Conservation (phyloP, 2,888 invertebrate genomes). For the Agrotis puta region DNA sequence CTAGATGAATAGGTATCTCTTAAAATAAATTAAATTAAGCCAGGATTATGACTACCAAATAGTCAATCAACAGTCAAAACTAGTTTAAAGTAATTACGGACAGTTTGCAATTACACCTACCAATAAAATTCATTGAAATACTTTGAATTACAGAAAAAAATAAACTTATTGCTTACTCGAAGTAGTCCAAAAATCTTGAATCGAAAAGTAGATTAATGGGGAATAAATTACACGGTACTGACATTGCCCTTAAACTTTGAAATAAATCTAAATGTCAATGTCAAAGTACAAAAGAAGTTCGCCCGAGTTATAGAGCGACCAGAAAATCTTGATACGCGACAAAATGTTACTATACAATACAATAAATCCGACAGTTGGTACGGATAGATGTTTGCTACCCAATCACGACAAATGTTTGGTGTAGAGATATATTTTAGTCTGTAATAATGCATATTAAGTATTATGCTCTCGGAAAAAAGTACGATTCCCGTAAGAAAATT, state of each 20-base stretch:
- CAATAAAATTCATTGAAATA: slow-evolving; percentile 1
- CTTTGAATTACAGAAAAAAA: slow-evolving; percentile 12
- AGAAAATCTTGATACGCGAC: slow-evolving; percentile 1
- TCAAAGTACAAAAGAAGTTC: slow-evolving; percentile 38
- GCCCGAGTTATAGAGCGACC: slow-evolving; percentile 21
- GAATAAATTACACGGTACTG: slow-evolving; percentile 55
- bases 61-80: neutral
- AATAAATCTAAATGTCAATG: slow-evolving; percentile 60
- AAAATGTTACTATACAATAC: too few species aligned
- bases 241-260: slow-evolving; percentile 61
- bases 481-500: too few species aligned
- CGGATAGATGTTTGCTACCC: too few species aligned
- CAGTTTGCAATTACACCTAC: neutral
- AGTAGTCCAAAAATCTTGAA: slow-evolving; percentile 30
- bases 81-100: neutral
- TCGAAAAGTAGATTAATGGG: slow-evolving; percentile 57
- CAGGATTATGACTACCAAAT: neutral
- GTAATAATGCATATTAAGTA: too few species aligned
- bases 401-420: too few species aligned
- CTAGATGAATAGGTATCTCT: too few species aligned
- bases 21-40: neutral
- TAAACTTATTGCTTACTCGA: slow-evolving; percentile 18
- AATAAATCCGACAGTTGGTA: too few species aligned
- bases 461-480: too few species aligned
- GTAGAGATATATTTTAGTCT: too few species aligned